A percentile compares a stretch with the other conserved stretches of the same genome.
phyloP scores from a whole-genome alignment of 2,888 invertebrate genomes.

The Tubulanus polymorphus region DNA sequence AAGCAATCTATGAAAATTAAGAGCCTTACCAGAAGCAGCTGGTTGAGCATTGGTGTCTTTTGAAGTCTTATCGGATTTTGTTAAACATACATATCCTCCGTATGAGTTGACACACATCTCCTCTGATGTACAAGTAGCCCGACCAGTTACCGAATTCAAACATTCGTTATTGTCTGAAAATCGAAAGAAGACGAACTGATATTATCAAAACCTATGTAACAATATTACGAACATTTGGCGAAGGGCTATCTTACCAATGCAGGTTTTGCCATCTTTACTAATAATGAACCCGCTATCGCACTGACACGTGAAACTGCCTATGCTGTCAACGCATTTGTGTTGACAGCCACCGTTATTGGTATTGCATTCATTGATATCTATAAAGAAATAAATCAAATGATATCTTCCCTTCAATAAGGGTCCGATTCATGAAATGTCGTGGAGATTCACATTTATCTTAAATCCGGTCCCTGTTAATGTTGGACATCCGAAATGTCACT shows the following conservation, averaged over 20 bases:
- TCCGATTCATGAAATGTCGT: no score
- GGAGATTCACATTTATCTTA: no score
- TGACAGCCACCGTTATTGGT: not conserved
- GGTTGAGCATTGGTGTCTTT: not conserved
- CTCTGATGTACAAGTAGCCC: not conserved
- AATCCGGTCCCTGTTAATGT: no score
- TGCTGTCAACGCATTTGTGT: not conserved
- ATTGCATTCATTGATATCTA: not conserved
- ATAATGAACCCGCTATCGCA: not conserved
- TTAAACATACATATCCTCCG: not conserved
- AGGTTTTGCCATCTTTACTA: not conserved
- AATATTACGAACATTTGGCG: no score
- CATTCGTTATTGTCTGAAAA: not conserved
- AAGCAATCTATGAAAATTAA: no score
- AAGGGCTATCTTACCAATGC: no score
- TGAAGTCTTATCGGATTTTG: not conserved
- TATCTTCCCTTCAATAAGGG: no score
- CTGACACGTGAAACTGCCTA: not conserved
- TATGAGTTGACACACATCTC: not conserved
- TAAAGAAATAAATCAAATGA: not conserved
- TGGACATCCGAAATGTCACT: not conserved
- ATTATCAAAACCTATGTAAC: not conserved
- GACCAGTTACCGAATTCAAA: not conserved
- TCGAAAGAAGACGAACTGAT: not conserved
- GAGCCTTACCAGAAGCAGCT: not conserved